These are phyloP conservation scores for Nyctalus aviator DNA, from an alignment of 2,797 vertebrate species.

Conservation along the genomic window DNA sequence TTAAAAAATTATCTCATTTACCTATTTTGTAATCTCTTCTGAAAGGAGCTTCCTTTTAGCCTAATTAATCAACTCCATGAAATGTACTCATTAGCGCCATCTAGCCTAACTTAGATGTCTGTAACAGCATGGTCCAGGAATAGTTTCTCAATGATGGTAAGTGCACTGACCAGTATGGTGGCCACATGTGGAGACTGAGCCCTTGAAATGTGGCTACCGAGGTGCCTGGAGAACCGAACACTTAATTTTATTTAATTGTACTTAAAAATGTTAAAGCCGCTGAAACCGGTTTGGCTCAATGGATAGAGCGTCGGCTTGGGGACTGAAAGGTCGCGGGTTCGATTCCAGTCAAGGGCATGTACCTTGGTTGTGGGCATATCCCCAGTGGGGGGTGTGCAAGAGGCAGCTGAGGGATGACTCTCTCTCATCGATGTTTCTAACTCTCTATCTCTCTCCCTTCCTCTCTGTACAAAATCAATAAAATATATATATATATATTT, in stretches of 20 bases:
- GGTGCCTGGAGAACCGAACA: not conserved
- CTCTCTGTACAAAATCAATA: too few relatives aligned
- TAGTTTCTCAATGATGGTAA: not conserved
- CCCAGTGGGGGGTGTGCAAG: too few relatives aligned
- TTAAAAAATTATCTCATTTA: not conserved
- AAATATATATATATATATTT: too few relatives aligned
- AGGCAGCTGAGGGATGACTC: too few relatives aligned
- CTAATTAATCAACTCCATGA: not conserved
- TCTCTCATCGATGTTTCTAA: too few relatives aligned
- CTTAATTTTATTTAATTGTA: not conserved
- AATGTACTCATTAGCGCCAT: not conserved
- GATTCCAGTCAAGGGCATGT: too few relatives aligned
- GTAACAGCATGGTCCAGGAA: not conserved
- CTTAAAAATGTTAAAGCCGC: slow-evolving; percentile 7
- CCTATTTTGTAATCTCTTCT: not conserved
- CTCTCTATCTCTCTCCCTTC: too few relatives aligned
- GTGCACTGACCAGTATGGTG: not conserved
- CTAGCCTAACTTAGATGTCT: not conserved
- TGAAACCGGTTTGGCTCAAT: too few relatives aligned
- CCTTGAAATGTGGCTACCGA: not conserved
- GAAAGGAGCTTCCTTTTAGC: not conserved
- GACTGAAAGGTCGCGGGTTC: too few relatives aligned
- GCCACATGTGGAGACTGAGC: not conserved
- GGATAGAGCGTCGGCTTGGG: too few relatives aligned
- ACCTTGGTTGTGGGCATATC: too few relatives aligned